Percentiles rank a stretch among this genome's conserved stretches.
These are phyloP conservation scores for Potamarius usumacintae DNA, from an alignment of 2,113 vertebrate genomes.

Conservation along the genomic window DNA sequence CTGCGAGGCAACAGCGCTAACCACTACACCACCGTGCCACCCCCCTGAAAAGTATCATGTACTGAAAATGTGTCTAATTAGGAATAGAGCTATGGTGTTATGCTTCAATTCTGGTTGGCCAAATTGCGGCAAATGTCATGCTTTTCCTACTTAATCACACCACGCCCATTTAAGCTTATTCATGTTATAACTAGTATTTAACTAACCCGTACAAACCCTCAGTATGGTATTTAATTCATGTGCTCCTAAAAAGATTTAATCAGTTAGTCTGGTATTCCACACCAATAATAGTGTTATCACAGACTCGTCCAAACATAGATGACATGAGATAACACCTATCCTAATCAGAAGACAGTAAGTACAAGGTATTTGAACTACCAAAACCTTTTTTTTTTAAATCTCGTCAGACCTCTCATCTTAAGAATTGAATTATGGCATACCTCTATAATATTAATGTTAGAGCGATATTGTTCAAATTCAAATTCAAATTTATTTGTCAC, in stretches of 20 bases:
- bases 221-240: not conserved
- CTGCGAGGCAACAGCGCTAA: too few species aligned
- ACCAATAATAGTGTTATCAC: not conserved
- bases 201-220: not conserved
- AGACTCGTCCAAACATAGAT: not conserved
- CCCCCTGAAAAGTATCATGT: not conserved
- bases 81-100: not conserved
- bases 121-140: not conserved
- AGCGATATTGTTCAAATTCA: too few species aligned
- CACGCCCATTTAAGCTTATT: not conserved
- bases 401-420: not conserved
- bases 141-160: not conserved
- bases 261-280: not conserved
- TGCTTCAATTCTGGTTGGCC: not conserved
- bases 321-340: not conserved
- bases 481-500: too few species aligned
- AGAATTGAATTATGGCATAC: not conserved
- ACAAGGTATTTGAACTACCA: not conserved
- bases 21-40: too few species aligned
- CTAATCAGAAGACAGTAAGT: not conserved
- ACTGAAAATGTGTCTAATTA: not conserved
- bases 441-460: not conserved
- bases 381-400: not conserved
- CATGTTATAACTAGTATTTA: not conserved
- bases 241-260: not conserved